These are phyloP conservation scores for Rhinoptilus africanus DNA, from an alignment of 2,113 vertebrate genomes.

Conservation along the genomic window DNA sequence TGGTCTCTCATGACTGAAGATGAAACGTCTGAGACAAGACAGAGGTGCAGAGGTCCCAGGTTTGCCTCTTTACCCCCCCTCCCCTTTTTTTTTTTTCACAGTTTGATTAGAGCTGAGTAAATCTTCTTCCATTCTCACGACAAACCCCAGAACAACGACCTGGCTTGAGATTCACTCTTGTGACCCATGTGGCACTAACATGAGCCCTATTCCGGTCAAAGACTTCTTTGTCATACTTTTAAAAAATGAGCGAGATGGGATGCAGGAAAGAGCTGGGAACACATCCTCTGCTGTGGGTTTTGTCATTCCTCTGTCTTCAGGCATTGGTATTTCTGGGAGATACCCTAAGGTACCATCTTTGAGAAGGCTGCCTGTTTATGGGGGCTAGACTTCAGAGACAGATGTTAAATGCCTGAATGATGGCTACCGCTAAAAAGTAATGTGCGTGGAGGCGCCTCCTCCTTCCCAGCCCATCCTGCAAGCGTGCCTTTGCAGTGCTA, in stretches of 20 bases:
- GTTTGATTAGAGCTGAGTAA: background rate
- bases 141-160: background rate
- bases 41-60: background rate
- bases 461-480: background rate
- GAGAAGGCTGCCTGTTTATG: background rate
- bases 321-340: background rate
- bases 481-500: background rate
- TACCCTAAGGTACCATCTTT: background rate
- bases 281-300: background rate
- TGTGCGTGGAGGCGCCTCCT: rapidly evolving
- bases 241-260: background rate
- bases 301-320: background rate
- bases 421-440: background rate
- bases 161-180: background rate
- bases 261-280: background rate
- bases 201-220: background rate
- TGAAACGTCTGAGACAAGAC: background rate
- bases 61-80: background rate
- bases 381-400: background rate
- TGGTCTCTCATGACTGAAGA: background rate
- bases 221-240: background rate
- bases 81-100: background rate
- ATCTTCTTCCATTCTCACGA: background rate
- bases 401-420: background rate
- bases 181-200: background rate